Evolutionary conservation across 2,113 vertebrate genomes (phyloP).

Genomic region (Prionailurus bengalensis): DNA sequence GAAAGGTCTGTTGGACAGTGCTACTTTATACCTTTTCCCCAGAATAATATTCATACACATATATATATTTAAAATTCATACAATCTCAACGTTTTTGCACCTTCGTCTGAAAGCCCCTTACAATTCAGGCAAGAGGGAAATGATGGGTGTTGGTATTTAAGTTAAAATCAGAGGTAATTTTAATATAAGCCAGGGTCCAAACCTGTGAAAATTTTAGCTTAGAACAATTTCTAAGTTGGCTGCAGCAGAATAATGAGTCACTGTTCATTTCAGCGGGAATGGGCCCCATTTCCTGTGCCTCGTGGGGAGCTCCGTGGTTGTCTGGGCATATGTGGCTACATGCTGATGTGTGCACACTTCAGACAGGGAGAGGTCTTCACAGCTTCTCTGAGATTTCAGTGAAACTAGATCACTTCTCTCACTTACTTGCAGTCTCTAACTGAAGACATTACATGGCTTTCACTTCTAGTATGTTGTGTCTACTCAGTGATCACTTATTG

Average conservation of each 20-base stretch:
- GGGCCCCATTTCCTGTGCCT: constrained; percentile 54
- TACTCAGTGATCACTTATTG: background rate
- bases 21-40: background rate
- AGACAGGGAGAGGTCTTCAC: background rate
- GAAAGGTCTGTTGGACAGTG: background rate
- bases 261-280: constrained; percentile 3
- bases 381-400: background rate
- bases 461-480: background rate
- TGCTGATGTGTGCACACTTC: background rate
- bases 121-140: background rate
- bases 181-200: constrained; percentile 20
- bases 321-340: constrained; percentile 10
- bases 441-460: background rate
- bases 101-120: background rate
- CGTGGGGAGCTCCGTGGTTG: background rate
- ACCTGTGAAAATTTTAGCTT: constrained; percentile 2
- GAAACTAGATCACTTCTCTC: background rate
- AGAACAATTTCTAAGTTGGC: constrained; percentile 17
- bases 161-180: constrained; percentile 41
- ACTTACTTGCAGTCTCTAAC: background rate
- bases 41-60: background rate
- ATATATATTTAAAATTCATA: background rate
- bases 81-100: background rate
- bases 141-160: background rate
- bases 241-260: constrained; percentile 51